Evolutionary conservation across 2,888 invertebrate genomes (phyloP), one percentile per base, ranked within the genome.

Genomic region (Cephalotes varians): DNA sequence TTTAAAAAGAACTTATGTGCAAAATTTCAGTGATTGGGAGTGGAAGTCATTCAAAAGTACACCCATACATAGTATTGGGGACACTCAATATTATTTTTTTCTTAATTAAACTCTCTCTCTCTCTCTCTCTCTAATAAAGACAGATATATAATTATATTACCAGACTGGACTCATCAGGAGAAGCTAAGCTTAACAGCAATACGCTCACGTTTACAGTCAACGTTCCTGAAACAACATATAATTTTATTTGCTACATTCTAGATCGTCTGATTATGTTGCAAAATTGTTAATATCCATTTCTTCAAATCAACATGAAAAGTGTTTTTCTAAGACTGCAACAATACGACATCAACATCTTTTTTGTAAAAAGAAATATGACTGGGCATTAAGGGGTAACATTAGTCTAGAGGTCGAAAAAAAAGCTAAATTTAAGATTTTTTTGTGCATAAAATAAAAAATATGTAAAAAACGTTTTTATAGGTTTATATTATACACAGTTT

Each of bases 91-190:
- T 49, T 10, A 76, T 28, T 15, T 40, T 18, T 21, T 44, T 6
- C 10, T 6, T 15, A 1, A 51, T 10, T 54, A n/a, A 76, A 54
- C 1, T 37, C n/a, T n/a, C n/a, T n/a, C n/a, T n/a, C n/a, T n/a
- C n/a, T n/a, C n/a, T n/a, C n/a, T n/a, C n/a, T n/a, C n/a, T n/a
- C n/a, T n/a, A 51, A 28, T 6, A 49, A 62, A 37, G 9, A 0
- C 40, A 34, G 12, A 9, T 2, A 58, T 12, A 18, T 56, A 69
- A 56, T 79, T 67, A 56, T 56, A 97, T 98, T 96, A 98, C 98
- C 97, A 98, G 96, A 96, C 98, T 98, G 94, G 98, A 98, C 95
- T 98, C 98, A 95, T 98, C 98, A 90, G 98, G 98, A 91, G 98
- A 98, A 93, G 98, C 98, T 95, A 98, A 96, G 95, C 98, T 98